Base-by-base conservation (phyloP, 2,888 invertebrate genomes). In the Euzetes globulus region DNA sequence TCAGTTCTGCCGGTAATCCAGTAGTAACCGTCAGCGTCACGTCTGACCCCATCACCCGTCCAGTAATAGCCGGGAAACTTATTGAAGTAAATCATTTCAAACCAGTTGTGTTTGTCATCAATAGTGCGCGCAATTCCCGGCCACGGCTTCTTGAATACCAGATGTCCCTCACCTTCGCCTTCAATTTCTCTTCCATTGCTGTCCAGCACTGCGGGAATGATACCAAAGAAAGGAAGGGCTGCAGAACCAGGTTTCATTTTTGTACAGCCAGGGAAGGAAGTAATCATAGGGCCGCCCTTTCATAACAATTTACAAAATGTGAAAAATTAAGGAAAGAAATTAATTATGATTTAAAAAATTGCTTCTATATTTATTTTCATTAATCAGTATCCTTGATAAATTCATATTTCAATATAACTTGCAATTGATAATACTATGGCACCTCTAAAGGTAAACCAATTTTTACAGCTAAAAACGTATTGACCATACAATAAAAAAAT, bases 201-300 rank as follows among this genome's bases (percentile, higher is more conserved):
- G 81, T 92, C 91, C 78, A 99, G 83, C 37, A 99, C 84, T 41
- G 87, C 89, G 11, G 98, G 93, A 77, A 91, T 88, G 3, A 99
- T 93, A n/a, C 99, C 98, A 82, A 98, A 98, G 87, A 98, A 99
- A 77, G 98, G 98, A 81, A 94, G 92, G n/a, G 75, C 76, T 77
- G 98, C 98, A 75, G 97, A 91, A 76, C 98, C 98, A 0, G 99
- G 97, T 84, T 99, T 99, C 88, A 94, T 92, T 17, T 94, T 92
- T 1, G 93, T 95, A 22, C 92, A 93, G 25, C 96, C 97, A 0
- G 99, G 98, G 71, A 99, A 84, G 37, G 97, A 94, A 41, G 97
- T 95, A 65, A 99, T 87, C 19, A 97, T 92, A 84, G 98, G 97
- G 0, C 98, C 98, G 9, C 98, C 98, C 76, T 76, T 6, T 33